These are phyloP conservation scores for Chaunax sp. DNA, from an alignment of 2,797 vertebrate genomes.

Conservation along the genomic window DNA sequence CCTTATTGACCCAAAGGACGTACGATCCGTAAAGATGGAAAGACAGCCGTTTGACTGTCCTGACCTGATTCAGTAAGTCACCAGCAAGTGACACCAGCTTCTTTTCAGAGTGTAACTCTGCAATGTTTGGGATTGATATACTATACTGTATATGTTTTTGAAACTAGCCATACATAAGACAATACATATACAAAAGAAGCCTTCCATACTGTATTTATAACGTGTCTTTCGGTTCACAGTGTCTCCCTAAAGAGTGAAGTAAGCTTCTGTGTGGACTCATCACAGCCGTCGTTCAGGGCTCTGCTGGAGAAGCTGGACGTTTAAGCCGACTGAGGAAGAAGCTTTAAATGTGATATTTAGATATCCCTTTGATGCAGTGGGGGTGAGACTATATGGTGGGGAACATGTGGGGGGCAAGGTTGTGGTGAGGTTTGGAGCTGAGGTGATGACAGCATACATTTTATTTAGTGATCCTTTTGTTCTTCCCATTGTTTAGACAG, in stretches of 20 bases:
- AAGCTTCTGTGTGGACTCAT: background rate
- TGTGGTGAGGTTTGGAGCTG: background rate
- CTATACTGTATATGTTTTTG: background rate
- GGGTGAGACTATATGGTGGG: no score
- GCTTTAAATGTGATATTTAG: background rate
- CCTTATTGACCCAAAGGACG: background rate
- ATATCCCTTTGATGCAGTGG: background rate
- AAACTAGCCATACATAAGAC: background rate
- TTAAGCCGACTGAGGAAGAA: background rate
- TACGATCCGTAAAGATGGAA: background rate
- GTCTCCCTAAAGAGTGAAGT: background rate
- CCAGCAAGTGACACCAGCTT: background rate
- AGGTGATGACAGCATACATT: background rate
- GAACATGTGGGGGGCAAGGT: no score
- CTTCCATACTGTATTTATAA: background rate
- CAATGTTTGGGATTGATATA: background rate
- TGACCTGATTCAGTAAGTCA: background rate
- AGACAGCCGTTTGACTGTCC: accelerated
- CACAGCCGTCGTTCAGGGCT: background rate
- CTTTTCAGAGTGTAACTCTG: background rate
- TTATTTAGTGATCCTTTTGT: background rate
- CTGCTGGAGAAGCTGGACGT: background rate
- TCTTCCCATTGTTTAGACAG: background rate
- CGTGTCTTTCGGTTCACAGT: background rate
- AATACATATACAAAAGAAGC: background rate